phyloP scores from a whole-genome alignment of 2,797 vertebrate genomes.

The Xiphorhynchus erythropygius region DNA sequence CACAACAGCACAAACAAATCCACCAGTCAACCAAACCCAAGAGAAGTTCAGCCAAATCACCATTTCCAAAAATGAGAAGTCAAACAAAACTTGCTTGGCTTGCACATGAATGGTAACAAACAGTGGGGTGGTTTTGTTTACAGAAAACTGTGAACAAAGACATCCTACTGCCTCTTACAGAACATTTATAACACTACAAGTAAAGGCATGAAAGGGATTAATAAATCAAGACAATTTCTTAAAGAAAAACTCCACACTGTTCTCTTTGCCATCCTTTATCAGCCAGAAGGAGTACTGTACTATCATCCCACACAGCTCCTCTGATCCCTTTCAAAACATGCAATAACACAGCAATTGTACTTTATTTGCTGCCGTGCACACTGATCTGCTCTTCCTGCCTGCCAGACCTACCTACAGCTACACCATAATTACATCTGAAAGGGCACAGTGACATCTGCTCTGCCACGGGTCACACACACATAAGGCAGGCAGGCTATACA shows the following conservation, averaged over 20 bases:
- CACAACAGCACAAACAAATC: not conserved
- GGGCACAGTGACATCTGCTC: slow-evolving; percentile 27
- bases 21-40: not conserved
- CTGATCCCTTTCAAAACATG: not conserved
- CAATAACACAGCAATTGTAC: not conserved
- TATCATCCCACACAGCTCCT: not conserved
- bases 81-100: not conserved
- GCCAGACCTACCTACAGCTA: not conserved
- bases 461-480: slow-evolving; percentile 11
- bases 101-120: not conserved
- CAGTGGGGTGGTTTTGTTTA: not conserved
- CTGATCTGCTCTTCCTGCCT: not conserved
- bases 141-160: not conserved
- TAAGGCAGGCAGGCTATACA: not conserved
- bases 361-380: not conserved
- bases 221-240: not conserved
- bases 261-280: slow-evolving; percentile 7
- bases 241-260: not conserved
- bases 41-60: not conserved
- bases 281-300: not conserved
- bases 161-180: not conserved
- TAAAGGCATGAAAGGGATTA: not conserved
- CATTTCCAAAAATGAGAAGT: not conserved
- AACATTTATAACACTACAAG: not conserved
- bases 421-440: slow-evolving; percentile 18